Percentiles rank a stretch among this genome's conserved stretches.
These are phyloP conservation scores for Chiroxiphia lanceolata DNA, from an alignment of 2,797 vertebrate genomes.

Conservation along the genomic window DNA sequence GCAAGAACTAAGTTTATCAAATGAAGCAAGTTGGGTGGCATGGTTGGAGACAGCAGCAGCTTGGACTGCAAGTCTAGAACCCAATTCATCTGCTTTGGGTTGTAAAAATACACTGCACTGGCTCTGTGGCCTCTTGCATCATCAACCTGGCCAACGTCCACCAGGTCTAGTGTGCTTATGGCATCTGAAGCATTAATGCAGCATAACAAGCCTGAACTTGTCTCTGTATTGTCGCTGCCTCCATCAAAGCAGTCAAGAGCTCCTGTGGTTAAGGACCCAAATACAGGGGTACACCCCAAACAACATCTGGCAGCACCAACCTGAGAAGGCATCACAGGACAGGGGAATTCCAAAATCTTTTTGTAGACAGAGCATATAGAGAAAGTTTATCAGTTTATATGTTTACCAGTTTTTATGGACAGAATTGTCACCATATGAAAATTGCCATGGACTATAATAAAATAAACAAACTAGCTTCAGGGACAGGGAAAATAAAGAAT, in stretches of 20 bases:
- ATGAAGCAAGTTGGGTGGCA: background rate
- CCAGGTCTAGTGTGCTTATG: no score
- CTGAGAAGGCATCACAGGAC: accelerated
- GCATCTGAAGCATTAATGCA: background rate
- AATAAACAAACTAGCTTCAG: background rate
- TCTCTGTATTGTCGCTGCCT: background rate
- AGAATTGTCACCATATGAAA: background rate
- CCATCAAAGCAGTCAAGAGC: background rate
- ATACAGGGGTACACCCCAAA: background rate
- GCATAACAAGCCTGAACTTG: background rate
- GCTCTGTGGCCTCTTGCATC: background rate
- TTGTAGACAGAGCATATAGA: background rate
- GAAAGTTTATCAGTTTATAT: background rate
- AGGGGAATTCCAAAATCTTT: background rate
- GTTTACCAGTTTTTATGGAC: background rate
- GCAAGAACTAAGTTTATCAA: background rate
- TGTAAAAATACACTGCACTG: background rate
- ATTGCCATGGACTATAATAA: background rate
- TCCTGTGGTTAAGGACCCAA: background rate
- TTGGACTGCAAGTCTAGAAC: background rate
- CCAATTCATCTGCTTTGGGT: background rate
- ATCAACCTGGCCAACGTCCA: background rate
- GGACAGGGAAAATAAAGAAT: background rate
- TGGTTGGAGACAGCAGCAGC: background rate
- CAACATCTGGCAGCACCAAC: background rate